These are phyloP conservation scores for Coregonus ussuriensis DNA, from an alignment of 2,797 vertebrate genomes.

Conservation along the genomic window DNA sequence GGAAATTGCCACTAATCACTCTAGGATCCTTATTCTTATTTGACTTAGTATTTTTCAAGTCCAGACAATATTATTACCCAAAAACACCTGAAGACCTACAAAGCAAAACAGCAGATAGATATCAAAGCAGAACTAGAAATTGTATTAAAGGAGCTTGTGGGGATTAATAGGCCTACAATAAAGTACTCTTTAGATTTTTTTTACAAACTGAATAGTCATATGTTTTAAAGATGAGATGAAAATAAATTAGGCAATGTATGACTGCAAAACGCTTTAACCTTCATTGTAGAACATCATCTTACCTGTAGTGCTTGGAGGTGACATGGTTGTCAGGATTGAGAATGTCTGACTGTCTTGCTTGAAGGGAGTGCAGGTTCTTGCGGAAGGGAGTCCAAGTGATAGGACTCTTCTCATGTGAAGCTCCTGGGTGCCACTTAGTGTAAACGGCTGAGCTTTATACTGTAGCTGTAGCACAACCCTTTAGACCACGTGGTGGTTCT, in stretches of 20 bases:
- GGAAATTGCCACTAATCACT: slow-evolving; percentile 83
- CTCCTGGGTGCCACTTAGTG: neutral
- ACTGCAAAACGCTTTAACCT: neutral
- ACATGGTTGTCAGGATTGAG: neutral
- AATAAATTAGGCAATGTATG: too few species aligned
- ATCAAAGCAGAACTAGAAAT: neutral
- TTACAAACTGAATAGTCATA: neutral
- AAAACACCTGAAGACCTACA: neutral
- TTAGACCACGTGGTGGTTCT: neutral
- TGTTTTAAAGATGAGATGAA: neutral
- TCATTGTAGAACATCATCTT: neutral
- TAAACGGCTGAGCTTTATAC: neutral
- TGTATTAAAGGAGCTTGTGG: neutral
- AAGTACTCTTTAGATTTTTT: too few species aligned
- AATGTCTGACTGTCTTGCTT: neutral
- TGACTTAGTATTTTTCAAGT: slow-evolving; percentile 24
- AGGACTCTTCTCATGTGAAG: neutral
- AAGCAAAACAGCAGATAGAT: neutral
- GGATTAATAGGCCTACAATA: too few species aligned
- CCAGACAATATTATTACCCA: neutral
- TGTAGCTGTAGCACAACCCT: neutral
- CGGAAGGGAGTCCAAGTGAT: neutral
- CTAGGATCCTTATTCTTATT: slow-evolving; percentile 70
- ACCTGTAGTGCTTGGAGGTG: neutral
- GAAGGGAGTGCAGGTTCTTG: neutral